phyloP scores from a whole-genome alignment of 2,888 invertebrate genomes.

The Falcaria lacertinaria region DNA sequence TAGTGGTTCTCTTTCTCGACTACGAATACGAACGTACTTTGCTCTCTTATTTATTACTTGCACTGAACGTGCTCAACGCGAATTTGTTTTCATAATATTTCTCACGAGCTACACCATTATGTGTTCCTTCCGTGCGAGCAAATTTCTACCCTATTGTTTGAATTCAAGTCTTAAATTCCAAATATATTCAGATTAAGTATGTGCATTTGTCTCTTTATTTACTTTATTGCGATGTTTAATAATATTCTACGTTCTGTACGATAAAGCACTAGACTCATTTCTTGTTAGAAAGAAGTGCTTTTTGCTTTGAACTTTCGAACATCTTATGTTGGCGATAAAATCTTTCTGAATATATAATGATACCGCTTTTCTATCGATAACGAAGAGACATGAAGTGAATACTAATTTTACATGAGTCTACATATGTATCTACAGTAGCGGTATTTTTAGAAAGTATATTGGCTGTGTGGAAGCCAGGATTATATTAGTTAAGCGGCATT shows the following conservation, averaged over 20 bases:
- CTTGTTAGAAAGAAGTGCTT: conserved; percentile 53
- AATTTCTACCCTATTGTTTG: conserved; percentile 32
- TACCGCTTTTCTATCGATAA: background rate
- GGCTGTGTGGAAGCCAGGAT: too few relatives aligned
- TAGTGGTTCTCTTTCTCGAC: conserved; percentile 49
- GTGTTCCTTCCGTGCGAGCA: conserved; percentile 26
- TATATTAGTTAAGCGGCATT: too few relatives aligned
- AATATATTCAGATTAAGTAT: conserved; percentile 25
- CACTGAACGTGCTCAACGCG: conserved; percentile 74
- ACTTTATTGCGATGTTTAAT: conserved; percentile 76
- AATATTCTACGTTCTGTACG: conserved; percentile 69
- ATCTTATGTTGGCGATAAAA: conserved; percentile 18
- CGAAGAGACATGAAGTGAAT: background rate
- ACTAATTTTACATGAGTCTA: background rate
- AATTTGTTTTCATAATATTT: conserved; percentile 80
- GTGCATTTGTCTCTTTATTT: conserved; percentile 72
- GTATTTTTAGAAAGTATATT: too few relatives aligned
- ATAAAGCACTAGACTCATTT: conserved; percentile 66
- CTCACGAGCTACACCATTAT: conserved; percentile 56
- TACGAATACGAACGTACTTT: conserved; percentile 41
- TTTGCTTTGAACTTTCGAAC: conserved; percentile 48
- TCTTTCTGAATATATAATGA: conserved; percentile 2
- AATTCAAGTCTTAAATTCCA: conserved; percentile 35
- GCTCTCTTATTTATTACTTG: conserved; percentile 74
- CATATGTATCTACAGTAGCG: background rate